Evolutionary conservation across 1,140 invertebrate species (phyloP).

Genomic region (Drosophila pseudoananassae): DNA sequence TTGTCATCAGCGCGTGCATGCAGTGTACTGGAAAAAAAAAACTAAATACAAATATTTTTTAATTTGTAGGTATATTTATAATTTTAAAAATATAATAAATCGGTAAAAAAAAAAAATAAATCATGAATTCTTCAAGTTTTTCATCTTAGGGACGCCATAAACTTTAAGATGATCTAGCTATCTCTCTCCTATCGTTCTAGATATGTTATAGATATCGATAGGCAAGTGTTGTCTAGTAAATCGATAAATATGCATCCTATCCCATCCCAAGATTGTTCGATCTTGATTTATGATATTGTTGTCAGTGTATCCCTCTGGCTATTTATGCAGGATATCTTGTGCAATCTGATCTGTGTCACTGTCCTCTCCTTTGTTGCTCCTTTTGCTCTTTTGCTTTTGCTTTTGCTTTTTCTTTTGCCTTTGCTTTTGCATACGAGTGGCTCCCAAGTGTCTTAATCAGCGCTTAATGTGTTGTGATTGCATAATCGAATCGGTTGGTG

Average conservation of each 20-base stretch:
- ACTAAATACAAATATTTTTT: too few relatives aligned
- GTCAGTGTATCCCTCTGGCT: neutral
- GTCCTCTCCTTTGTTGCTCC: conserved; percentile 1
- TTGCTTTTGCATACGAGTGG: conserved; percentile 33
- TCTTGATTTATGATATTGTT: neutral
- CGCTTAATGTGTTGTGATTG: conserved; percentile 74
- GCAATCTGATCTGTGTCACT: conserved; percentile 38
- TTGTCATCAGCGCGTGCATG: conserved; percentile 11
- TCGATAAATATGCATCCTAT: too few relatives aligned
- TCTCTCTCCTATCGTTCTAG: too few relatives aligned
- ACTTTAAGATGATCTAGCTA: too few relatives aligned
- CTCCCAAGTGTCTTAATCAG: conserved; percentile 68
- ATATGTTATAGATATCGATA: too few relatives aligned
- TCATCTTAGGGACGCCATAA: too few relatives aligned
- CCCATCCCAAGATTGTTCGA: too few relatives aligned
- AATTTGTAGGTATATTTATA: too few relatives aligned
- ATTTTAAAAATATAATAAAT: too few relatives aligned
- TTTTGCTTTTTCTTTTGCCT: neutral
- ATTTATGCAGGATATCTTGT: conserved; percentile 19
- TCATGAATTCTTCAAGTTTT: too few relatives aligned
- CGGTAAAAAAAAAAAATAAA: too few relatives aligned
- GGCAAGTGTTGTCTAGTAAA: too few relatives aligned
- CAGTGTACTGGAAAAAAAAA: neutral
- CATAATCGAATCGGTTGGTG: conserved; percentile 40
- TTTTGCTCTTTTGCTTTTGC: conserved; percentile 7